Percentiles rank a stretch among this genome's conserved stretches.
phyloP scores from a whole-genome alignment of 2,888 invertebrate species.

The Himalopsyche anomala region DNA sequence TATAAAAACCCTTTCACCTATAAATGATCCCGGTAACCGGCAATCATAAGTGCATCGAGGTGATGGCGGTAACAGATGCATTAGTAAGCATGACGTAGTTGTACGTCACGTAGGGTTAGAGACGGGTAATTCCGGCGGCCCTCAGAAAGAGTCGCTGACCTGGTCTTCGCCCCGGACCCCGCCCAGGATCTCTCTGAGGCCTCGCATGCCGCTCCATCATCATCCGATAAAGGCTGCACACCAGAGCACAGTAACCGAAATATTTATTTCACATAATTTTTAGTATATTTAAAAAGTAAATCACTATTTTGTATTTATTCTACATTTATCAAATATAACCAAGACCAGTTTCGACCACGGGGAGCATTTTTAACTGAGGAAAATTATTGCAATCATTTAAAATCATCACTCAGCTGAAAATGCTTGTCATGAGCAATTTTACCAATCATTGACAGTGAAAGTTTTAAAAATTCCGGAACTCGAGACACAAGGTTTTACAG shows the following conservation, averaged over 20 bases:
- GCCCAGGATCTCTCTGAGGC: not conserved
- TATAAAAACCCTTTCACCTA: too few relatives aligned
- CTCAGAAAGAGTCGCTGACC: conserved; percentile 22
- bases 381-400: too few relatives aligned
- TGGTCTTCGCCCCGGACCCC: not conserved
- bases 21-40: not conserved
- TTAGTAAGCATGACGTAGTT: conserved; percentile 9
- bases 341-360: too few relatives aligned
- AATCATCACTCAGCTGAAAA: too few relatives aligned
- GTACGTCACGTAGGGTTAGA: conserved; percentile 30
- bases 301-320: too few relatives aligned
- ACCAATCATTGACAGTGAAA: too few relatives aligned
- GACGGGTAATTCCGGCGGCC: conserved; percentile 32
- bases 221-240: not conserved
- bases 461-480: too few relatives aligned
- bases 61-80: not conserved
- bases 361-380: too few relatives aligned
- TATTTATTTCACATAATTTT: not conserved
- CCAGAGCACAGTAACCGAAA: not conserved
- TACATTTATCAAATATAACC: too few relatives aligned
- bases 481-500: too few relatives aligned
- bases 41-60: not conserved
- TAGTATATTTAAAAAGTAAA: too few relatives aligned
- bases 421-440: too few relatives aligned
- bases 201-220: conserved; percentile 12